A percentile compares a stretch with the other conserved stretches of the same genome.
Conservation (phyloP, 2,797 vertebrate genomes). For the Linurgus olivaceus region DNA sequence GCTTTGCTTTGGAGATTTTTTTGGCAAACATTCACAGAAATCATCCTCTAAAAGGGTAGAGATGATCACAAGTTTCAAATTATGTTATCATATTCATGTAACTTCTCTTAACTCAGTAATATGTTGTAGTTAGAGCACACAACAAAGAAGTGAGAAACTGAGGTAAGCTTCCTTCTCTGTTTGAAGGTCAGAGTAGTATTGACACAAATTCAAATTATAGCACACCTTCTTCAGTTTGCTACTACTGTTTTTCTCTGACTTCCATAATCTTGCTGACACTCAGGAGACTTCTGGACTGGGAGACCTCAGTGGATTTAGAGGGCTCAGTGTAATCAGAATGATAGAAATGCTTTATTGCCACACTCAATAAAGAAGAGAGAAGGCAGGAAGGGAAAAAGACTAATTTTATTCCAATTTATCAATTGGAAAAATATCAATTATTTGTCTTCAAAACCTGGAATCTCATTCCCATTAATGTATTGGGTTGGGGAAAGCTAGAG, state of each 20-base stretch:
- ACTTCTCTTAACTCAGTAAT: not conserved
- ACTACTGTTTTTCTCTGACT: not conserved
- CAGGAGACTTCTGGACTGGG: not conserved
- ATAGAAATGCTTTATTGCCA: not conserved
- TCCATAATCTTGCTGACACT: not conserved
- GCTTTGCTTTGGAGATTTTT: not conserved
- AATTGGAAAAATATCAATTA: not conserved
- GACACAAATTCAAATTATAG: not conserved
- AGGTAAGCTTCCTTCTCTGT: not conserved
- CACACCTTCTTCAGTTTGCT: not conserved
- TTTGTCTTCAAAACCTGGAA: not conserved
- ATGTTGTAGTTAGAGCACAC: not conserved
- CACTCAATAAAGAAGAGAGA: not conserved
- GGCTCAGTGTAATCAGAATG: not conserved
- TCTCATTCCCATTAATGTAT: not conserved
- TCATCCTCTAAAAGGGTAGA: not conserved
- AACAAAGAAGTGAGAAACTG: not conserved
- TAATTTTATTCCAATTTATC: not conserved
- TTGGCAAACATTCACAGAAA: not conserved
- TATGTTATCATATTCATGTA: not conserved
- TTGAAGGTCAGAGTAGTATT: not conserved
- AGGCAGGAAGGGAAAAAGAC: not conserved
- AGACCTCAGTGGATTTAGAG: not conserved
- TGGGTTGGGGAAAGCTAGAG: not conserved
- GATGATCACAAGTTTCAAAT: not conserved